Base-by-base conservation (phyloP, 2,888 invertebrate genomes). In the Bugula neritina region DNA sequence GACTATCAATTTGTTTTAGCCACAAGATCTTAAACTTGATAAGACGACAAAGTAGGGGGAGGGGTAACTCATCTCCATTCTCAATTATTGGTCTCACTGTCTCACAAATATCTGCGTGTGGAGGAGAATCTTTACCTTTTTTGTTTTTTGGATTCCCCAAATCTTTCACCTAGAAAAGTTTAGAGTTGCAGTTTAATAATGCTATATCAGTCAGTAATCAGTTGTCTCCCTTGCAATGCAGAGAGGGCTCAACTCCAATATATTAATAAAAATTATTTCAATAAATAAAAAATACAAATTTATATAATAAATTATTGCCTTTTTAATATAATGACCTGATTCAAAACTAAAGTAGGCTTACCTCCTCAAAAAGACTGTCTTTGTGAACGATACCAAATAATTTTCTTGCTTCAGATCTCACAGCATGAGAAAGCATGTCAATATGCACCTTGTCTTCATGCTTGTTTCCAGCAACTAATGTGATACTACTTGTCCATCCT, bases 131-230 rank as follows among this genome's bases (percentile, higher is more conserved):
- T 74, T 83, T 83, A 13, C 77, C 76, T 72, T 82, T 82, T 74
- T 82, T 82, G 13, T 74, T 75, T 74, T 83, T 83, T 21, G 83
- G 80, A 74, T 82, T 83, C 34, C 83, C 83, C 54, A 83, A 76
- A 29, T 83, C 82, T 54, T 73, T 76, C 0, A 82, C 81, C 83
- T 83, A 69, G 5, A 73, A n/a, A n/a, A n/a, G n/a, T n/a, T n/a
- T n/a, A n/a, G n/a, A n/a, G n/a, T n/a, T n/a, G n/a, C n/a, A n/a
- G n/a, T n/a, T n/a, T n/a, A n/a, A n/a, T n/a, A n/a, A n/a, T n/a
- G n/a, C n/a, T n/a, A n/a, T n/a, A n/a, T n/a, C n/a, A n/a, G n/a
- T n/a, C n/a, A n/a, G n/a, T n/a, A n/a, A n/a, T n/a, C n/a, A n/a
- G n/a, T n/a, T n/a, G n/a, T n/a, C n/a, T n/a, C n/a, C n/a, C n/a